Base-by-base conservation (phyloP, 2,888 invertebrate genomes). In the Orchestes rusci region DNA sequence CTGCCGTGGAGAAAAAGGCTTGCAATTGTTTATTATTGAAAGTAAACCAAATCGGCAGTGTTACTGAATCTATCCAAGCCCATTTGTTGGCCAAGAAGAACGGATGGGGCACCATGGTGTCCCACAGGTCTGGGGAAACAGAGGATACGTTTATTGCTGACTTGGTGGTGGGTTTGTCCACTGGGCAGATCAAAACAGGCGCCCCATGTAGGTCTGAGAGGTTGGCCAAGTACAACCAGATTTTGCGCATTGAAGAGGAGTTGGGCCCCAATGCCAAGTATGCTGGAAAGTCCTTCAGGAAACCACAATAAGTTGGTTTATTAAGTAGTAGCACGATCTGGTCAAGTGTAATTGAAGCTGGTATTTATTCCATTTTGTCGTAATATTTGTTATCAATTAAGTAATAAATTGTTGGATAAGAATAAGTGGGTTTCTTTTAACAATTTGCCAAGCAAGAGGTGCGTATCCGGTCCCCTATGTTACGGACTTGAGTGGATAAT, bases 101-200 rank as follows among this genome's bases (percentile, higher is more conserved):
- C 60, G 89, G 90, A 46, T 99, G 97, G 97, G 97, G 97, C 54
- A 97, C 97, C 56, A 99, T 99, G 99, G 97, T 99, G 12, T 97
- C 97, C 18, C 99, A 99, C 73, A 55, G 53, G 48, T 95, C 95
- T 54, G 99, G 99, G 53, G 99, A 99, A 72, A 99, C 99, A 44
- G 99, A 99, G 70, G 99, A 99, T 68, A 91, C 95, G 1, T 97
- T 97, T 73, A 99, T 99, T 65, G 99, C 96, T 54, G 99, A 99
- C 70, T 75, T 99, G 60, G 97, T 97, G 10, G 99, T 99, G 27
- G 99, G 99, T 51, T 77, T 99, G 47, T 90, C 94, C 44, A 97
- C 99, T 42, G 99, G 99, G 49, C 97, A 99, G 75, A 99, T 99
- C 67, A 99, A 99, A 73, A 99, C 97, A 35, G 97, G 99, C 37